A percentile compares a stretch with the other conserved stretches of the same genome.
These are phyloP conservation scores for Euphonia xanthogaster DNA, from an alignment of 2,797 vertebrate genomes.

Conservation along the genomic window DNA sequence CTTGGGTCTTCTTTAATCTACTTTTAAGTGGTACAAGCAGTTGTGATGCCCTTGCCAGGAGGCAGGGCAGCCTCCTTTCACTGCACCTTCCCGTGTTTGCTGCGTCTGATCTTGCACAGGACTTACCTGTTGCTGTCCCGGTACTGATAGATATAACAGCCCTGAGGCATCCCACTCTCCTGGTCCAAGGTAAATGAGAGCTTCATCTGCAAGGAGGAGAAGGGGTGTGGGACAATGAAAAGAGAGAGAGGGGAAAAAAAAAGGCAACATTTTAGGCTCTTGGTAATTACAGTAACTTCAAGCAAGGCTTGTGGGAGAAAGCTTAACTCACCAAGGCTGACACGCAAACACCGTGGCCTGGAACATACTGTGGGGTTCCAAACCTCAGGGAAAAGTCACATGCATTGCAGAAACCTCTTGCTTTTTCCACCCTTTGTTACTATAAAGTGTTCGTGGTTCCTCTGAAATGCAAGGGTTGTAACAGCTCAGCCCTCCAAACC, in stretches of 20 bases:
- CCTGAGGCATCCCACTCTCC: conserved; percentile 93
- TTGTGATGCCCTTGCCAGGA: neutral
- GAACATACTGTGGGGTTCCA: conserved; percentile 22
- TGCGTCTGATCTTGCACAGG: neutral
- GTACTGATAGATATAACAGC: conserved; percentile 94
- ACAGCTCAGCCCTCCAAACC: conserved; percentile 52
- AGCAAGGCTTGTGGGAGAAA: neutral
- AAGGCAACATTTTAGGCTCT: conserved; percentile 35
- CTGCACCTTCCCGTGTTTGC: neutral
- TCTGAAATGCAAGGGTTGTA: conserved; percentile 62
- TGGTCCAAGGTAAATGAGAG: conserved; percentile 91
- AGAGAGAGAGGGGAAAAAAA: neutral
- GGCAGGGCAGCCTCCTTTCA: neutral
- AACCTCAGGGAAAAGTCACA: conserved; percentile 61
- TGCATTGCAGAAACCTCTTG: conserved; percentile 53
- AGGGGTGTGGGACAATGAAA: neutral
- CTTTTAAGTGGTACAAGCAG: conserved; percentile 2
- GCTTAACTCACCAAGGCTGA: conserved; percentile 4
- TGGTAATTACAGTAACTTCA: neutral
- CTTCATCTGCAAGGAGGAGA: conserved; percentile 82
- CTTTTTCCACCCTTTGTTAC: conserved; percentile 74
- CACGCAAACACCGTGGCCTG: conserved; percentile 52
- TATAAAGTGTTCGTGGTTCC: conserved; percentile 73
- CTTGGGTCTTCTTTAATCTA: neutral
- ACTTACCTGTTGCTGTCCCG: conserved; percentile 98